phyloP scores from a whole-genome alignment of 1,140 invertebrate species.

The Hesperophylax magnus region DNA sequence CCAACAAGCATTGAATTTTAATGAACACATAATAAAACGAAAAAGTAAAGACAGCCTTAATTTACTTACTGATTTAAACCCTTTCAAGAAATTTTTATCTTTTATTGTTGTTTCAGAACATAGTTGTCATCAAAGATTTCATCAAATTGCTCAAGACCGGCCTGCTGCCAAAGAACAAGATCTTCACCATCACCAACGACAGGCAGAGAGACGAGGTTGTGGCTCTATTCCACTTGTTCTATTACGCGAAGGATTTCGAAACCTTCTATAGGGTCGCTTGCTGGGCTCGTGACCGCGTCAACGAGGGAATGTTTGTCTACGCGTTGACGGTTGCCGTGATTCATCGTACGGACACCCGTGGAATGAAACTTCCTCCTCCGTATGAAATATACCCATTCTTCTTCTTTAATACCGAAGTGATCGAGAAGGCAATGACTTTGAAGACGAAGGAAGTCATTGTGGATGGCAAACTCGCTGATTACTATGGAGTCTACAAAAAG shows the following conservation, averaged over 20 bases:
- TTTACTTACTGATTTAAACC: no score
- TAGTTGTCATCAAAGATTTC: slow-evolving; percentile 71
- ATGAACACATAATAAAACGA: no score
- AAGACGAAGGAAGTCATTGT: slow-evolving; percentile 65
- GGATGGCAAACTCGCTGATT: slow-evolving; percentile 44
- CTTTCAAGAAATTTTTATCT: background rate
- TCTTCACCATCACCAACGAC: slow-evolving; percentile 71
- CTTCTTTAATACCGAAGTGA: slow-evolving; percentile 70
- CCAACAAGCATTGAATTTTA: no score
- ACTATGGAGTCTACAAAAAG: slow-evolving; percentile 62
- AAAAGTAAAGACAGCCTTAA: no score
- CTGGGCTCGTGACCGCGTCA: slow-evolving; percentile 69
- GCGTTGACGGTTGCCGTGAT: slow-evolving; percentile 69
- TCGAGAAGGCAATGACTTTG: slow-evolving; percentile 69
- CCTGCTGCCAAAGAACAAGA: slow-evolving; percentile 66
- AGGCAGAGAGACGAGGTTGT: slow-evolving; percentile 65
- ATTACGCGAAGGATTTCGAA: slow-evolving; percentile 70
- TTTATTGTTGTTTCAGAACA: slow-evolving; percentile 63
- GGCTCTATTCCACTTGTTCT: slow-evolving; percentile 69
- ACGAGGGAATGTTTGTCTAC: slow-evolving; percentile 71
- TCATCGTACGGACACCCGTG: slow-evolving; percentile 68
- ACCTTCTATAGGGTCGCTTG: slow-evolving; percentile 70
- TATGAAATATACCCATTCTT: slow-evolving; percentile 72
- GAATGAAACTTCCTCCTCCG: slow-evolving; percentile 68
- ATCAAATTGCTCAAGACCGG: slow-evolving; percentile 66